Percentiles rank a stretch among this genome's conserved stretches.
Conservation (phyloP, 2,888 invertebrate species). For the Sabatieria punctata region DNA sequence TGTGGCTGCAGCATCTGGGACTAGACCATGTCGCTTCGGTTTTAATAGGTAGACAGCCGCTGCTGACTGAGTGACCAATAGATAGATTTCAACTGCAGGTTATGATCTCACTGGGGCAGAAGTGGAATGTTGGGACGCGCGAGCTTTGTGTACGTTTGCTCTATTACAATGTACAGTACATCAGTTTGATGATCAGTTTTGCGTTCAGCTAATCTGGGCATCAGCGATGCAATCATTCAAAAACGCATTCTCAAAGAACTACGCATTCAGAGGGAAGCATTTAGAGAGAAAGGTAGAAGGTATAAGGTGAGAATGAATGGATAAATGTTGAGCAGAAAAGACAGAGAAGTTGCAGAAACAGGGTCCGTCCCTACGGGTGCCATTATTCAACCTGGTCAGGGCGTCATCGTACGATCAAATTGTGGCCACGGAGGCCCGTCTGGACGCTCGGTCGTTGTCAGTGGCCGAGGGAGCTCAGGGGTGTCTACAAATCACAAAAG, state of each 20-base stretch:
- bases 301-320: too few relatives aligned
- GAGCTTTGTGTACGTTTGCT: neutral
- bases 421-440: neutral
- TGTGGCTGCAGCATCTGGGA: neutral
- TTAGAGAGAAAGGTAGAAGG: too few relatives aligned
- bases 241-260: neutral
- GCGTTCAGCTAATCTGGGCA: neutral
- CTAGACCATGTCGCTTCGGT: neutral
- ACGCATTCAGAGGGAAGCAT: neutral
- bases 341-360: too few relatives aligned
- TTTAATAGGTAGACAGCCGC: neutral
- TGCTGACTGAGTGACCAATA: too few relatives aligned
- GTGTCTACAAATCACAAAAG: neutral
- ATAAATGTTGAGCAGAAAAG: too few relatives aligned
- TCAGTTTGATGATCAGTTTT: too few relatives aligned
- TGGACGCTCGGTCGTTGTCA: neutral
- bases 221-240: neutral
- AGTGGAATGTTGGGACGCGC: neutral
- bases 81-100: too few relatives aligned
- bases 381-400: neutral
- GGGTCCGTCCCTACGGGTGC: too few relatives aligned
- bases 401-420: neutral
- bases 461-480: neutral
- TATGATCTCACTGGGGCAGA: neutral
- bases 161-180: too few relatives aligned